Evolutionary conservation across 2,888 invertebrate genomes (phyloP), one percentile per base, ranked within the genome.

Genomic region (Eutolmus rufibarbis): DNA sequence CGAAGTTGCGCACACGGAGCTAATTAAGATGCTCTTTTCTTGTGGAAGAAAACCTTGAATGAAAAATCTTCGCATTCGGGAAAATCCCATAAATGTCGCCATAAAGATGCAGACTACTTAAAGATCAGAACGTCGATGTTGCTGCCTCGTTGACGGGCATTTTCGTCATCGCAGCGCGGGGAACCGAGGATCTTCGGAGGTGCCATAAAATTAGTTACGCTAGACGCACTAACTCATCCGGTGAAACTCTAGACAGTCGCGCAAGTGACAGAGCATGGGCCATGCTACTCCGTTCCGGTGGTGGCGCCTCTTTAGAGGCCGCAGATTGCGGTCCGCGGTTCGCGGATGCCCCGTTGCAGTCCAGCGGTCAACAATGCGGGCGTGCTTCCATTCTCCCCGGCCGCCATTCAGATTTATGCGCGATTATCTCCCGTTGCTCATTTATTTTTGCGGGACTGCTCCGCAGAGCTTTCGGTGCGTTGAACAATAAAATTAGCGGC

Each of bases 151-250:
- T 77, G 74, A 34, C 16, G 23, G 19, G 16, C 12, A 2, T 77
- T 77, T 77, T 19, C 31, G 34, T 77, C 77, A 77, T 77, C 19
- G 34, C 37, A 9, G 77, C 1, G n/a, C 34, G 8, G 16, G 12
- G 37, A 77, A 14, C 77, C n/a, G 34, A 9, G 8, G 37, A 37
- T 34, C 16, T 40, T n/a, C n/a, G 12, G 43, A 78, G 40, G 78
- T 78, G 40, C 78, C 43, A 43, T 78, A 46, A 78, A 78, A 78
- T 78, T 78, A 78, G 78, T 78, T 43, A 40, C 46, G 78, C 40
- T 78, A 78, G 78, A 78, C 78, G 40, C 78, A 78, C 46, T 78
- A 40, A 43, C 40, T 78, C 78, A 78, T 78, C 78, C 19, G 23
- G 78, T 23, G 37, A 78, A 78, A 43, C 40, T 43, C 76, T n/a